phyloP scores from a whole-genome alignment of 2,888 invertebrate species.

The Exephanes ischioxanthus region DNA sequence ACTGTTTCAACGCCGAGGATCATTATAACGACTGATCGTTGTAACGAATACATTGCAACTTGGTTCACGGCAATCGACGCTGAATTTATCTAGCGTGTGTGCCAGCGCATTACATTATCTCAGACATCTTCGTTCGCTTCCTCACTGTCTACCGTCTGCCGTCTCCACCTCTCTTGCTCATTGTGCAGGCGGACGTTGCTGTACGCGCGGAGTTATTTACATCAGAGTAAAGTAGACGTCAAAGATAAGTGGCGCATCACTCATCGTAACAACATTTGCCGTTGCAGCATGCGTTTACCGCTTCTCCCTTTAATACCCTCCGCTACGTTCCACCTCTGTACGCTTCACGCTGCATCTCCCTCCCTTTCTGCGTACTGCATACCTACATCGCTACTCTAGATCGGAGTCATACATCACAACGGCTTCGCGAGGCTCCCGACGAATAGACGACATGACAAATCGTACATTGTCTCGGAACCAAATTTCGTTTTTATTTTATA shows the following conservation, averaged over 20 bases:
- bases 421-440: background rate
- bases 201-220: conserved; percentile 49
- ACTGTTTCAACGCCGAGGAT: background rate
- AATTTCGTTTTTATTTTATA: background rate
- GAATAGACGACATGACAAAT: conserved; percentile 18
- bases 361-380: background rate
- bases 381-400: conserved; percentile 36
- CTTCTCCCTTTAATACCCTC: conserved; percentile 13
- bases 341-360: conserved; percentile 19
- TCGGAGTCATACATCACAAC: conserved; percentile 57
- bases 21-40: background rate
- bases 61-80: background rate
- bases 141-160: background rate
- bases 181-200: conserved; percentile 37
- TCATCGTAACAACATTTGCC: conserved; percentile 64
- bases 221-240: conserved; percentile 66
- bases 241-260: conserved; percentile 65
- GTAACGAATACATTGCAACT: background rate
- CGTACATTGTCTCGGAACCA: background rate
- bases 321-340: background rate
- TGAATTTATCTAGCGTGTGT: background rate
- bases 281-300: conserved; percentile 38
- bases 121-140: conserved; percentile 9
- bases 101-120: background rate
- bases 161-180: background rate